Percentiles rank a stretch among this genome's conserved stretches.
These are phyloP conservation scores for Bergia sp. DNA, from an alignment of 92 coral and sea anemone species.

Conservation along the genomic window DNA sequence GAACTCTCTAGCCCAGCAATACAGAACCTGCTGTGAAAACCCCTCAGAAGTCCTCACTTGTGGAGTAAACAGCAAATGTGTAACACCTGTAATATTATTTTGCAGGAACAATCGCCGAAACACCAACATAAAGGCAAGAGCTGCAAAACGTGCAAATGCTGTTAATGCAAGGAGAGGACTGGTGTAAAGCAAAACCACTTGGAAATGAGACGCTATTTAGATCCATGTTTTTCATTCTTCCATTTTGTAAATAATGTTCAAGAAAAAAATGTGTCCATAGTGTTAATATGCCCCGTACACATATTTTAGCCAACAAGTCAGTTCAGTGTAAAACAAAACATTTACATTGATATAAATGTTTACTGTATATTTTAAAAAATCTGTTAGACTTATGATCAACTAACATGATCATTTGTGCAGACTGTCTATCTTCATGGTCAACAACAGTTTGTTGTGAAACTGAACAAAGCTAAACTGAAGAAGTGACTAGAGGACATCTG, in stretches of 20 bases:
- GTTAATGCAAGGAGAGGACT: slow-evolving; percentile 80
- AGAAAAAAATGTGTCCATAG: not conserved
- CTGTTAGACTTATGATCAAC: too few species aligned
- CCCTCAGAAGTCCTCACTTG: not conserved
- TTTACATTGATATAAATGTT: too few species aligned
- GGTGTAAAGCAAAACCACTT: slow-evolving; percentile 19
- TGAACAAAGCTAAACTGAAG: too few species aligned
- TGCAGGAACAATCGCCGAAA: slow-evolving; percentile 78
- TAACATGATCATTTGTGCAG: too few species aligned
- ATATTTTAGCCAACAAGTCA: not conserved
- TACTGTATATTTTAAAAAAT: not conserved
- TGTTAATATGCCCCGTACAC: not conserved
- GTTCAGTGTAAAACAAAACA: not conserved
- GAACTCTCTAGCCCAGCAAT: too few species aligned
- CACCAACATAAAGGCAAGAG: slow-evolving; percentile 53
- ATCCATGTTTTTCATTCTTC: not conserved
- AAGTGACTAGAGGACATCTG: too few species aligned
- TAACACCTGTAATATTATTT: not conserved
- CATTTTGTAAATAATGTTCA: not conserved
- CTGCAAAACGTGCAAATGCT: slow-evolving; percentile 63
- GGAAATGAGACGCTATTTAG: not conserved
- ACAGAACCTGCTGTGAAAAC: too few species aligned
- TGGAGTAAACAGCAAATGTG: too few species aligned
- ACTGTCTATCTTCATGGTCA: too few species aligned
- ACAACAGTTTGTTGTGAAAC: too few species aligned